Evolutionary conservation across 2,113 vertebrate species (phyloP), one percentile per base, ranked within the genome.

Genomic region (Phalacrocorax pelagicus): DNA sequence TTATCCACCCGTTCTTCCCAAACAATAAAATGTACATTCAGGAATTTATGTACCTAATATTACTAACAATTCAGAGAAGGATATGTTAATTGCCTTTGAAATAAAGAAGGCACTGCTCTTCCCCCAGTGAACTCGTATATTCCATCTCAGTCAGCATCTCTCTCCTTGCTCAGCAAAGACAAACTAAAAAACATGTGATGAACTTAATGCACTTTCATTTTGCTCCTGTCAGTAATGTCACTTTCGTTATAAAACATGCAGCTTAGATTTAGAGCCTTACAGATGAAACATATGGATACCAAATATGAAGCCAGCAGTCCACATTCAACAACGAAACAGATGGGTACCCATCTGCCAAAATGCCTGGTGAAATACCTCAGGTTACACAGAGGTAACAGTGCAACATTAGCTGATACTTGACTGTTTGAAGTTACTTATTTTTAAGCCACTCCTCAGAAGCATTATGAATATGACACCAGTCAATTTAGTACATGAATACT

Each of bases 281-380:
- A 94, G 91, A 95, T 93, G 90, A 96, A 97, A 85, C 97, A 95
- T 95, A 97, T 86, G 96, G 95, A 88, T 86, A 91, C 38, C 84
- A 96, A 96, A 65, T 9, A 94, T 11, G 46, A 95, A 94, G 95
- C 89, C 94, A 96, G 94, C 78, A 96, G 86, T 82, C 81, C 84
- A 63, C 87, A 55, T 54, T 90, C 78, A 82, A 59, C 0, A 2
- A 58, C 78, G 84, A 97, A 96, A 89, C 88, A 97, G 92, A 83
- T 96, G 96, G 96, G 89, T 70, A 70, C 55, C 95, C 95, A 96
- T 97, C 96, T 88, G 95, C 93, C 95, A 89, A 97, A 97, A 96
- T 78, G 96, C 75, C 73, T 96, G 40, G 77, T 78, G 88, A 95
- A 94, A 97, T 81, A 94, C 40, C 66, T 86, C 95, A 90, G 62